Evolutionary conservation across 2,888 invertebrate species (phyloP).

Genomic region (Allygus modestus): DNA sequence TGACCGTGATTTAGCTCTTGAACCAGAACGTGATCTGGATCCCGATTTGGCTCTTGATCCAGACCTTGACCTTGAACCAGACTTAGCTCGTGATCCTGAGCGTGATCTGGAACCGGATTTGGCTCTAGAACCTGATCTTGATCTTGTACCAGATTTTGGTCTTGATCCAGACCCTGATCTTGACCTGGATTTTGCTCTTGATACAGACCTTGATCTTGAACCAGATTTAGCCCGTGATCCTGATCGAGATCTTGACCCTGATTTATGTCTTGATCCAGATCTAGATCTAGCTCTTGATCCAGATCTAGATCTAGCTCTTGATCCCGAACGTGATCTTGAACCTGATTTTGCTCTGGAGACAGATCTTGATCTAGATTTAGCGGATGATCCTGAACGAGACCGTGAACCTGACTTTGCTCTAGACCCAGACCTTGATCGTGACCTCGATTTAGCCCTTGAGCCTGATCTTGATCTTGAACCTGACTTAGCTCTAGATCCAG

Average conservation of each 20-base stretch:
- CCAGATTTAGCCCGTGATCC: conserved; percentile 71
- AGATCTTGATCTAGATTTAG: conserved; percentile 65
- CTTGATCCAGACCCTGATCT: conserved; percentile 70
- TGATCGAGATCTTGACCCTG: conserved; percentile 71
- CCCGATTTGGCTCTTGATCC: conserved; percentile 67
- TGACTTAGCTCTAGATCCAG: conserved; percentile 69
- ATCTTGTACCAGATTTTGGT: conserved; percentile 60
- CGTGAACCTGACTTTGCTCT: conserved; percentile 70
- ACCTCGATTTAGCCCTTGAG: conserved; percentile 64
- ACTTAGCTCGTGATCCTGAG: conserved; percentile 69
- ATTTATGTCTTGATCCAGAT: conserved; percentile 67
- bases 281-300: conserved; percentile 66
- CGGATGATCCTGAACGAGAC: conserved; percentile 70
- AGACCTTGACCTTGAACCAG: conserved; percentile 60
- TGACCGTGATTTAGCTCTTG: conserved; percentile 69
- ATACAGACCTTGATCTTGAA: conserved; percentile 70
- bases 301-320: conserved; percentile 71
- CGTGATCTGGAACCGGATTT: conserved; percentile 71
- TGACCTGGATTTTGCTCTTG: conserved; percentile 65
- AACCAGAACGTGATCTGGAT: conserved; percentile 70
- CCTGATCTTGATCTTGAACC: conserved; percentile 71
- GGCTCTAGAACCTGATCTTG: conserved; percentile 65
- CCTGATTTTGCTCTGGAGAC: conserved; percentile 69
- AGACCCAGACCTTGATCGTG: conserved; percentile 69
- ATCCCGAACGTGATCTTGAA: conserved; percentile 70